These are phyloP conservation scores for Theocolax elegans DNA, from an alignment of 1,140 invertebrate species.

Conservation along the genomic window DNA sequence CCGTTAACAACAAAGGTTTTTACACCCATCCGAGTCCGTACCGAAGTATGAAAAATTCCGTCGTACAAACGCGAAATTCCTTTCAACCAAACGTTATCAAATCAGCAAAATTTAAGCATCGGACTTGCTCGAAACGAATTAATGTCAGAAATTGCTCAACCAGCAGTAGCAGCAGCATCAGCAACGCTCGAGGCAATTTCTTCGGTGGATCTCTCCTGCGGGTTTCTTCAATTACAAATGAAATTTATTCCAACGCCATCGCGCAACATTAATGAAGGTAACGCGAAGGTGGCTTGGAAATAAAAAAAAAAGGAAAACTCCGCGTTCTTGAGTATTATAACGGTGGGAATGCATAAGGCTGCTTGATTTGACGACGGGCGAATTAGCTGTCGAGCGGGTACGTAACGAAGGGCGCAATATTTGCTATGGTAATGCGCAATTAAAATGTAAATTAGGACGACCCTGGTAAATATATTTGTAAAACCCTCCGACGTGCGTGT, in stretches of 20 bases:
- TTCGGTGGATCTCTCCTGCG: no score
- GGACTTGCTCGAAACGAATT: no score
- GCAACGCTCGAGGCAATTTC: no score
- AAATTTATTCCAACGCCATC: background rate
- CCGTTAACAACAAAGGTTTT: no score
- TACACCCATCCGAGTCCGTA: no score
- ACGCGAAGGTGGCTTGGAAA: background rate
- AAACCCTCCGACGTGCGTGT: slow-evolving; percentile 6
- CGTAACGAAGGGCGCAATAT: slow-evolving; percentile 51
- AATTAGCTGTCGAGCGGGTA: slow-evolving; percentile 34
- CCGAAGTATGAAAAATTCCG: no score
- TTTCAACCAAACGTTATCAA: no score
- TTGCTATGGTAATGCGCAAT: slow-evolving; percentile 54
- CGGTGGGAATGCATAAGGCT: slow-evolving; percentile 22
- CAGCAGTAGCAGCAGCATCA: no score
- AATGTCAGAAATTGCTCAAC: no score
- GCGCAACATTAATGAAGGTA: background rate
- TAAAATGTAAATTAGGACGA: slow-evolving; percentile 55
- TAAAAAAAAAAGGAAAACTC: background rate
- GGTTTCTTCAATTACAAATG: no score
- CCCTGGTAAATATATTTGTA: slow-evolving; percentile 37
- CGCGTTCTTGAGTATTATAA: background rate
- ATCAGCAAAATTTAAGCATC: no score
- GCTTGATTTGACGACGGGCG: background rate
- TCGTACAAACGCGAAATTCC: no score